These are phyloP conservation scores for Uria aalge DNA, from an alignment of 2,113 vertebrate genomes.

Conservation along the genomic window DNA sequence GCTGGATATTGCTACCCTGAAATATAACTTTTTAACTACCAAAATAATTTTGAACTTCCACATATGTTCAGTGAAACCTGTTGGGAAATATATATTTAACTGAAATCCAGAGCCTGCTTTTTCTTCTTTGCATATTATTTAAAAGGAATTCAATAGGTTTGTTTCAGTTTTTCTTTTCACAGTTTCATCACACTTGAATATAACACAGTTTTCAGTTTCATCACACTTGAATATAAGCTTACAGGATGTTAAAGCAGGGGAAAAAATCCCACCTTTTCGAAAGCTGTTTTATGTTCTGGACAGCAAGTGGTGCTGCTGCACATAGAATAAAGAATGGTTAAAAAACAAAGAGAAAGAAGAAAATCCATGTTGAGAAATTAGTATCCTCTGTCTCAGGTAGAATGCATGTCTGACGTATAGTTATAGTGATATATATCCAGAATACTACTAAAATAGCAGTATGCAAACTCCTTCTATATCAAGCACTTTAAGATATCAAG, in stretches of 20 bases:
- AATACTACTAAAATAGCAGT: background rate
- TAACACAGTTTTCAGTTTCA: background rate
- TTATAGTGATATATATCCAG: background rate
- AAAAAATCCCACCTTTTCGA: background rate
- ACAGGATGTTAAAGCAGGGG: background rate
- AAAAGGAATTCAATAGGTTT: background rate
- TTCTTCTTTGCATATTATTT: background rate
- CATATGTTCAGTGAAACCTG: background rate
- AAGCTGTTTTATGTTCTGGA: background rate
- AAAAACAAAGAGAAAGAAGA: background rate
- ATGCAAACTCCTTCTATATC: background rate
- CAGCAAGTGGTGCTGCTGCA: conserved; percentile 28
- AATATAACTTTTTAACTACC: background rate
- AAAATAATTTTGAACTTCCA: background rate
- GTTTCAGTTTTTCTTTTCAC: background rate
- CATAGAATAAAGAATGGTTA: background rate
- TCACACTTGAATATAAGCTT: background rate
- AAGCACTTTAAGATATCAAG: background rate
- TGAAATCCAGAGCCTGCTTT: background rate
- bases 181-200: background rate
- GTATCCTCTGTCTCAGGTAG: background rate
- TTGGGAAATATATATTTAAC: background rate
- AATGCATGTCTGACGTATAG: background rate
- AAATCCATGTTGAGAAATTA: background rate
- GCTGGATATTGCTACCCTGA: background rate